phyloP scores from a whole-genome alignment of 2,888 invertebrate genomes.

The Tolmerus cingulatus region DNA sequence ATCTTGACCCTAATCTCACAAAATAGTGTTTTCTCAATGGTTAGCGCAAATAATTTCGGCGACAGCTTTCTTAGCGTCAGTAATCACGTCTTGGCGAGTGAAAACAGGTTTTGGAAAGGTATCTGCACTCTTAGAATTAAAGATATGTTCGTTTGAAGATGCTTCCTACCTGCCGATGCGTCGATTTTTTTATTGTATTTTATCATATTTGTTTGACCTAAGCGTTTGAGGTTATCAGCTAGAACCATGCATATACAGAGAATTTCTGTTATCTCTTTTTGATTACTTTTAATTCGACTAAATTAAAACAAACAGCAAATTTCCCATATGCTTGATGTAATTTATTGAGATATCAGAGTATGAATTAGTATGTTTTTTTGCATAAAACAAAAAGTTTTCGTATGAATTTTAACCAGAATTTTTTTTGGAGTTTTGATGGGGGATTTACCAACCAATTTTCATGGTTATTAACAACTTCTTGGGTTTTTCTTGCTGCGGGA shows the following conservation, averaged over 20 bases:
- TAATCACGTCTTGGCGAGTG: background rate
- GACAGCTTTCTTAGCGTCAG: background rate
- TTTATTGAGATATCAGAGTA: background rate
- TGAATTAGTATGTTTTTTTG: background rate
- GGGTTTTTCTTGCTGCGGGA: no score
- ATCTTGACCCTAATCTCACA: background rate
- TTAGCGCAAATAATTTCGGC: background rate
- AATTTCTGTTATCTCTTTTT: background rate
- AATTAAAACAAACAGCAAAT: background rate
- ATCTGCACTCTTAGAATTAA: background rate
- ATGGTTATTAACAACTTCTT: background rate
- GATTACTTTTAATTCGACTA: background rate
- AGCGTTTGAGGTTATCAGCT: background rate
- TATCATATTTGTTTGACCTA: background rate
- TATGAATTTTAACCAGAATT: background rate
- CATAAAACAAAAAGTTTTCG: background rate
- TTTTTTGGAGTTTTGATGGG: background rate
- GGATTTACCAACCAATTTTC: background rate
- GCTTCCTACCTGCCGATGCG: background rate
- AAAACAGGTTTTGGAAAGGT: background rate
- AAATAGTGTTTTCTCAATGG: background rate
- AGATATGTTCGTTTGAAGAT: background rate
- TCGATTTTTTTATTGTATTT: background rate
- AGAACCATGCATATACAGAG: background rate
- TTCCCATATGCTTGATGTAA: background rate